Evolutionary conservation across 2,113 vertebrate species (phyloP).

Genomic region (Hippocampus comes): DNA sequence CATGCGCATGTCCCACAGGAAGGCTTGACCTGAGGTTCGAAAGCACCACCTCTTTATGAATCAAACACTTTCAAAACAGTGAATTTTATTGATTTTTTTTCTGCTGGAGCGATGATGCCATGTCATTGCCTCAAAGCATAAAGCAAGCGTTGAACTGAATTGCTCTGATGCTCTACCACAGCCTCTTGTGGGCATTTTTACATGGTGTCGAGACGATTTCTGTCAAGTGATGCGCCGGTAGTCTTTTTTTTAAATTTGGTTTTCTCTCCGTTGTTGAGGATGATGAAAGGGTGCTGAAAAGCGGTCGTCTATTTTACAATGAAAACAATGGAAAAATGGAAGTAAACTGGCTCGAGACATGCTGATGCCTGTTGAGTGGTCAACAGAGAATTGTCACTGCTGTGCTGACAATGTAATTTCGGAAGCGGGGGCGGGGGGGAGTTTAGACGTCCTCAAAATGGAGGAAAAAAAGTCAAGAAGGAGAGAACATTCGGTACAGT

Average conservation of each 20-base stretch:
- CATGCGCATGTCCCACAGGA: neutral
- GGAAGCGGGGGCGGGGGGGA: too few relatives aligned
- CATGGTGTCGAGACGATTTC: neutral
- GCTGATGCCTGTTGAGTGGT: too few relatives aligned
- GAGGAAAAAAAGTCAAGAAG: too few relatives aligned
- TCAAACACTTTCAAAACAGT: neutral
- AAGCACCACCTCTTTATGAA: neutral
- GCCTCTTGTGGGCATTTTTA: neutral
- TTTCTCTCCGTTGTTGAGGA: too few relatives aligned
- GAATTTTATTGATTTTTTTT: neutral
- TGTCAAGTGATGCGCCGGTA: neutral
- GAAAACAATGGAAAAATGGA: too few relatives aligned
- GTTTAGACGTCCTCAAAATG: too few relatives aligned
- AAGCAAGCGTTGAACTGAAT: neutral
- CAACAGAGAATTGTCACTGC: too few relatives aligned
- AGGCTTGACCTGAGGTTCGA: neutral
- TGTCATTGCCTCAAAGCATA: neutral
- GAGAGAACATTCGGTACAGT: too few relatives aligned
- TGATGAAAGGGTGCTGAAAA: too few relatives aligned
- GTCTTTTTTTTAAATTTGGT: neutral
- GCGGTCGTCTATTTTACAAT: too few relatives aligned
- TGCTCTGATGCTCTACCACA: neutral
- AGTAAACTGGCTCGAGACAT: too few relatives aligned
- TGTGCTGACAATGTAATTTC: too few relatives aligned
- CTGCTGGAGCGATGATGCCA: neutral